phyloP scores from a whole-genome alignment of 92 coral and sea anemone species.

The Palythoa heliodiscus region DNA sequence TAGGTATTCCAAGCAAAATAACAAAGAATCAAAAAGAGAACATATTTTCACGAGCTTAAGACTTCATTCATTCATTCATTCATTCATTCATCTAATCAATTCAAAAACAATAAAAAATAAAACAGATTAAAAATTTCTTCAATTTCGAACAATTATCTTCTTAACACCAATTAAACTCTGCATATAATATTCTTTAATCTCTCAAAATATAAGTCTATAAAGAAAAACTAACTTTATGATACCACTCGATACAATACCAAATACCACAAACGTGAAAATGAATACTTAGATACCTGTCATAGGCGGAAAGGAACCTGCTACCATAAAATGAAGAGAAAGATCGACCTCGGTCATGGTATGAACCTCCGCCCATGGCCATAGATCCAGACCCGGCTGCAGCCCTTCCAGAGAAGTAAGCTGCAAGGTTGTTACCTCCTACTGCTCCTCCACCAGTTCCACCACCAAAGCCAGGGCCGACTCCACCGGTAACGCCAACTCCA shows the following conservation, averaged over 20 bases:
- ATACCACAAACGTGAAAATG: too few species aligned
- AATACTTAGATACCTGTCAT: constrained; percentile 9
- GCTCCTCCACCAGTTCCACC: neutral
- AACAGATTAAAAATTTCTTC: too few species aligned
- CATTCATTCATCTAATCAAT: too few species aligned
- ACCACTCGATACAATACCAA: too few species aligned
- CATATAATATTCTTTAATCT: too few species aligned
- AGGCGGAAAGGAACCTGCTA: constrained; percentile 1
- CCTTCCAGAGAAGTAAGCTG: constrained; percentile 14
- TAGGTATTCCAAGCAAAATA: neutral
- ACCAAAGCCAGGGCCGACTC: constrained; percentile 1
- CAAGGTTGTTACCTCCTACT: neutral
- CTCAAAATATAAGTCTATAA: too few species aligned
- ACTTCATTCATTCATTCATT: too few species aligned
- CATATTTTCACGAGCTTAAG: neutral
- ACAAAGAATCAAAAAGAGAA: neutral
- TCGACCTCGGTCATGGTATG: constrained; percentile 10
- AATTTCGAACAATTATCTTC: too few species aligned
- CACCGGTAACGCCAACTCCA: neutral
- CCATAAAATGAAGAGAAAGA: neutral
- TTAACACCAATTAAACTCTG: too few species aligned
- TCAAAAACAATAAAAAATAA: too few species aligned
- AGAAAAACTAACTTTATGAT: too few species aligned
- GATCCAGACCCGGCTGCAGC: constrained; percentile 1
- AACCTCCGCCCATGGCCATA: neutral